phyloP scores from a whole-genome alignment of 1,140 invertebrate species.

The Zaprionus davidi region DNA sequence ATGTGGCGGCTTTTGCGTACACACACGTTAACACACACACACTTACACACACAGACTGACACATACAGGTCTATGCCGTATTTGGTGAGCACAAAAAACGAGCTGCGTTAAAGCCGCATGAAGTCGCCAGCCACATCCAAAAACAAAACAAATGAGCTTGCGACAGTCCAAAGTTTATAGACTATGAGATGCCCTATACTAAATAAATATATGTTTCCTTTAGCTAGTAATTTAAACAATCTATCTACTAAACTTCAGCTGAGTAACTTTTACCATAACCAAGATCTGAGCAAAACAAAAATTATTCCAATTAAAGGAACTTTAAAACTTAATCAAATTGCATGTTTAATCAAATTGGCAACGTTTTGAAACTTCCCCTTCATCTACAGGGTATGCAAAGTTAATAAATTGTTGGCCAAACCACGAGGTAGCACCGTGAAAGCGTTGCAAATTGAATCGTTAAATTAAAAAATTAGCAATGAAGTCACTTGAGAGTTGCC shows the following conservation, averaged over 20 bases:
- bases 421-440: constrained; percentile 24
- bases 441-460: constrained; percentile 46
- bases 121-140: constrained; percentile 20
- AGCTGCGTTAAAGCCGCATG: constrained; percentile 18
- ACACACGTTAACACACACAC: constrained; percentile 15
- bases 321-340: too few relatives aligned
- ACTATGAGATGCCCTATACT: not conserved
- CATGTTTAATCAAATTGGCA: too few relatives aligned
- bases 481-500: constrained; percentile 11
- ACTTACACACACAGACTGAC: not conserved
- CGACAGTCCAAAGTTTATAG: not conserved
- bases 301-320: not conserved
- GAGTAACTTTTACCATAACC: not conserved
- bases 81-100: constrained; percentile 58
- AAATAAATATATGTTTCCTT: too few relatives aligned
- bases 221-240: not conserved
- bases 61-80: constrained; percentile 56
- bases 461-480: constrained; percentile 39
- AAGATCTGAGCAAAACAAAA: not conserved
- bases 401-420: constrained; percentile 30
- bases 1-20: constrained; percentile 59
- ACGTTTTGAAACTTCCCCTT: not conserved
- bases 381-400: constrained; percentile 7
- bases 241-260: not conserved
- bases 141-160: not conserved